Base-by-base conservation (phyloP, 2,888 invertebrate genomes). In the Hydrotaea diabolus region DNA sequence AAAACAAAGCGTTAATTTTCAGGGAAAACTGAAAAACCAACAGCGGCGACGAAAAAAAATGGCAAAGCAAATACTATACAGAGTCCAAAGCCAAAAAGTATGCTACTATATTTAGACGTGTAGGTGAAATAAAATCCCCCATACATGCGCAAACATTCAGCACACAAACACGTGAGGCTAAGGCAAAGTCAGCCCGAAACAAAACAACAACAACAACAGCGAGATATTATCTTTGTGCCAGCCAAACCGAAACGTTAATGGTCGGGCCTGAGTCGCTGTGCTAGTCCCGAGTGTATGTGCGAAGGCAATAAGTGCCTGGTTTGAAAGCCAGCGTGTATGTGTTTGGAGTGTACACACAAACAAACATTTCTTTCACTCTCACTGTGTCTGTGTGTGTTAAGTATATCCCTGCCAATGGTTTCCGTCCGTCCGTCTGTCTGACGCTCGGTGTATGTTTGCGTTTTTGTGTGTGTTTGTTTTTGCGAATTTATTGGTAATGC, bases 211-310 rank as follows among this genome's bases (percentile, higher is more conserved):
- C 4, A 55, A 9, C 19, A 55, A 21, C 55, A 59, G 77, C 39
- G 59, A 81, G 59, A 81, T 76, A 73, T 76, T 77, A 77, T 82
- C 74, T 59, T 78, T 75, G n/a, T 66, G 64, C 83, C 49, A 49
- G 49, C 49, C 64, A 80, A 75, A 77, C 83, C 77, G 76, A 80
- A 80, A 77, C 83, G 77, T 81, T 80, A 84, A 80, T 77, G 80
- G 73, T 80, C 64, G 80, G 83, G 77, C 71, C 80, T 53, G 17
- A 69, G 74, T 59, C 76, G 71, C 49, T 79, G 26, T 55, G 49
- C 21, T 31, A 31, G 31, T n/a, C 43, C 26, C 21, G 59, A 46
- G 53, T 21, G 43, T 73, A n/a, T 83, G 26, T 23, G 43, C 46
- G 19, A 23, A 36, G 49, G 77, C 55, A 62, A 19, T 62, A 71